Evolutionary conservation across 1,140 invertebrate species (phyloP), one percentile per base, ranked within the genome.

Genomic region (Pantala flavescens): DNA sequence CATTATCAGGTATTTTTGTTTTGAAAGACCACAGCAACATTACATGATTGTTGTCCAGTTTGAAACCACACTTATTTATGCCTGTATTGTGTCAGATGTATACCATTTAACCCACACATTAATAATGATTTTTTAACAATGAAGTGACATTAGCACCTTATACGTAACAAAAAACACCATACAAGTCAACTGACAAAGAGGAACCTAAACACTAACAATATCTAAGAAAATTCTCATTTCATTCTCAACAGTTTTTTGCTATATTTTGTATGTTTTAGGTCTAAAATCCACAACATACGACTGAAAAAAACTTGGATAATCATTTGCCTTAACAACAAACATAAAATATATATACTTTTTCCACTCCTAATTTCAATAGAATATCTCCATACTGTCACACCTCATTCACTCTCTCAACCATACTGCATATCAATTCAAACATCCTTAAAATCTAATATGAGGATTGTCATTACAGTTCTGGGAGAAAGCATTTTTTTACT

Each of bases 41-140:
- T 77, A 75, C 76, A 75, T 75, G 74, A 77, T 77, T 77, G 76
- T 77, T 75, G 75, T 77, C 74, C 55, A 63, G 72, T 77, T 75
- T 76, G 63, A 75, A 77, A 77, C 73, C 74, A 77, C 76, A 77
- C 72, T 77, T 75, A 75, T 24, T 71, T 73, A 77, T 72, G 49
- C 73, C 73, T 70, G 63, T 74, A 43, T 24, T 74, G 72, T 24
- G 72, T 77, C 72, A 70, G 75, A 77, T 76, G 70, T 74, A 78
- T 75, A 76, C 76, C 76, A 77, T 21, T 19, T 77, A 75, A 78
- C 76, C 75, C 76, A 78, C 78, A 78, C 78, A 78, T 77, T 77
- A 76, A 78, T 77, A 76, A 78, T 77, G 73, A 77, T 77, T 77
- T 75, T 76, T 76, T 78, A 78, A 78, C 78, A 78, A 77, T 78